These are phyloP conservation scores for Leptarthrus brevirostris DNA, from an alignment of 2,888 invertebrate species.

Conservation along the genomic window DNA sequence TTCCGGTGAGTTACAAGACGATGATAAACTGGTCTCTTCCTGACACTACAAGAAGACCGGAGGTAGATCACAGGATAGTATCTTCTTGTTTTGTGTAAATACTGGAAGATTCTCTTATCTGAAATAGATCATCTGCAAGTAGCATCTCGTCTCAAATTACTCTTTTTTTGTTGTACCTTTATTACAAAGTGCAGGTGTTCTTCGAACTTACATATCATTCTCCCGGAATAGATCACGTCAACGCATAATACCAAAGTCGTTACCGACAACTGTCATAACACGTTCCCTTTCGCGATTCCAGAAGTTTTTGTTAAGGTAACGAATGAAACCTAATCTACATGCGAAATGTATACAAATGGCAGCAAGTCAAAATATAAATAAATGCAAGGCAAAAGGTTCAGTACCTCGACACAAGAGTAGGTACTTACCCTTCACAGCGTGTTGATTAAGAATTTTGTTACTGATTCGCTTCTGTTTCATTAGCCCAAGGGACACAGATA, in stretches of 20 bases:
- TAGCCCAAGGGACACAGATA: background rate
- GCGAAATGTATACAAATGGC: constrained; percentile 37
- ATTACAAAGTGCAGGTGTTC: constrained; percentile 16
- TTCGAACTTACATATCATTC: constrained; percentile 2
- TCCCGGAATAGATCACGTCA: constrained; percentile 11
- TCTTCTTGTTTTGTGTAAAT: constrained; percentile 21
- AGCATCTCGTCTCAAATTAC: constrained; percentile 25
- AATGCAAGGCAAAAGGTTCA: background rate
- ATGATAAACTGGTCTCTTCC: background rate
- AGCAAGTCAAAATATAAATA: constrained; percentile 42
- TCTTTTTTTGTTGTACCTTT: background rate
- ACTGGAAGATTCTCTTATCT: background rate
- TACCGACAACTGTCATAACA: constrained; percentile 29
- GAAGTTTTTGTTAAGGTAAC: constrained; percentile 1
- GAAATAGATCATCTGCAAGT: background rate
- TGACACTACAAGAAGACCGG: background rate
- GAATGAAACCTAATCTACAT: constrained; percentile 37
- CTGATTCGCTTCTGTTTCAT: background rate
- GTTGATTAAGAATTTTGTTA: background rate
- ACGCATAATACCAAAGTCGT: constrained; percentile 36
- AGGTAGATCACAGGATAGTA: constrained; percentile 12
- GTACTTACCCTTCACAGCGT: constrained; percentile 7
- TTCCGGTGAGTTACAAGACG: background rate
- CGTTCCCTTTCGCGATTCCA: constrained; percentile 17
- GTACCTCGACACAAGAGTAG: constrained; percentile 1